These are phyloP conservation scores for Polypterus bichir DNA, from an alignment of 2,113 vertebrate species.

Conservation along the genomic window DNA sequence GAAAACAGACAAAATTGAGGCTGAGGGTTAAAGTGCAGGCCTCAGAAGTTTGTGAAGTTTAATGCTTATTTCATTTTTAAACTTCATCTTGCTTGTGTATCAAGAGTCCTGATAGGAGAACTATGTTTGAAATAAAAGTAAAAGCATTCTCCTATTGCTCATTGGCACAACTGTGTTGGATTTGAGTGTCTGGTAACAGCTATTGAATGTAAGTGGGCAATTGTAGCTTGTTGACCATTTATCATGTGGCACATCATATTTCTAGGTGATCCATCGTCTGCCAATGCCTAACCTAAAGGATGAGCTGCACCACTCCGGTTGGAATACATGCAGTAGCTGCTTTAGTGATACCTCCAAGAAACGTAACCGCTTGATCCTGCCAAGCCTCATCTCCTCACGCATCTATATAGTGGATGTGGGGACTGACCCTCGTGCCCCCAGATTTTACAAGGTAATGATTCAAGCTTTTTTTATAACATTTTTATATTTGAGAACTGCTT, in stretches of 20 bases:
- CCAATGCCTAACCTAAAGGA: slow-evolving; percentile 74
- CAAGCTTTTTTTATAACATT: too few relatives aligned
- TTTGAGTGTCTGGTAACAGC: not conserved
- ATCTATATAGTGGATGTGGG: slow-evolving; percentile 76
- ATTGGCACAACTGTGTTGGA: not conserved
- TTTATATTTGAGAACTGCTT: too few relatives aligned
- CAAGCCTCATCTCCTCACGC: slow-evolving; percentile 70
- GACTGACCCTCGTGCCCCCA: slow-evolving; percentile 45
- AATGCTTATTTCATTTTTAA: too few relatives aligned
- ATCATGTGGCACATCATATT: not conserved
- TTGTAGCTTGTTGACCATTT: too few relatives aligned
- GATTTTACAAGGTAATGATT: slow-evolving; percentile 58
- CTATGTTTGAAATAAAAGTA: not conserved
- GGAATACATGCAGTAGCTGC: slow-evolving; percentile 94
- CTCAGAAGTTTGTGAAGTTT: too few relatives aligned
- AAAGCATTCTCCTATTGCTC: not conserved
- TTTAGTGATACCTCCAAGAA: slow-evolving; percentile 57
- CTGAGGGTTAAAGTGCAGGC: too few relatives aligned
- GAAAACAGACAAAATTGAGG: too few relatives aligned
- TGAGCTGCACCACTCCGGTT: slow-evolving; percentile 83
- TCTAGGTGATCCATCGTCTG: slow-evolving; percentile 80
- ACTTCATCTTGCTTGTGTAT: too few relatives aligned
- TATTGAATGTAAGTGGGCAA: too few relatives aligned
- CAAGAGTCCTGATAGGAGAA: too few relatives aligned
- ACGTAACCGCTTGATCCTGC: slow-evolving; percentile 67